Evolutionary conservation across 2,888 invertebrate genomes (phyloP).

Genomic region (Chironomus riparius): DNA sequence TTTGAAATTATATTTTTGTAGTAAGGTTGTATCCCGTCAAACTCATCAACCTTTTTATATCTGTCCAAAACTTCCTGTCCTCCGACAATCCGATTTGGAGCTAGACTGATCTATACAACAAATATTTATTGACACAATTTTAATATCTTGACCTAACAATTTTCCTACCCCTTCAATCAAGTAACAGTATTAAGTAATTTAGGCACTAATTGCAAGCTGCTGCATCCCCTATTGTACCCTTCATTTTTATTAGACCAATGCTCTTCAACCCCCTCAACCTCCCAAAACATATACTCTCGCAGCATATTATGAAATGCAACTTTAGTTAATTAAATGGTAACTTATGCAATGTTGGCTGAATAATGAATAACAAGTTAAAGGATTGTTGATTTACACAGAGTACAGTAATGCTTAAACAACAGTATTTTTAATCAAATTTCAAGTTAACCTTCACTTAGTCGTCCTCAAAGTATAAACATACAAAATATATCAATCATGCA

Average conservation of each 20-base stretch:
- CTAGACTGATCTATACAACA: constrained; percentile 18
- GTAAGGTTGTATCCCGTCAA: not conserved
- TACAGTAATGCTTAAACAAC: not conserved
- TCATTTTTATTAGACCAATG: not conserved
- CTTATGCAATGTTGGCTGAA: not conserved
- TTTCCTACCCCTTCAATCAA: not conserved
- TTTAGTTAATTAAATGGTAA: not conserved
- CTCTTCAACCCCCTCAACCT: not conserved
- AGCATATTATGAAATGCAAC: not conserved
- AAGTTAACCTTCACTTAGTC: not conserved
- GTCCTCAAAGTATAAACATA: too few species aligned
- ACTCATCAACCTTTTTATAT: not conserved
- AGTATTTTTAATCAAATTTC: not conserved
- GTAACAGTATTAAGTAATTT: not conserved
- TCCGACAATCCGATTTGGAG: constrained; percentile 17
- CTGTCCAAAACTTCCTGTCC: not conserved
- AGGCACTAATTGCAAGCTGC: not conserved
- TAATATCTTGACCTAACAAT: not conserved
- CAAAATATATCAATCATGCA: too few species aligned
- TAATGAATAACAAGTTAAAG: not conserved
- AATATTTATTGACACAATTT: not conserved
- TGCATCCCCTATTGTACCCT: not conserved
- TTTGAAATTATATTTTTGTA: not conserved
- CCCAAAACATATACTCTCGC: not conserved
- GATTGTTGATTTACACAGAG: not conserved